Evolutionary conservation across 2,113 vertebrate species (phyloP).

Genomic region (Verasper variegatus): DNA sequence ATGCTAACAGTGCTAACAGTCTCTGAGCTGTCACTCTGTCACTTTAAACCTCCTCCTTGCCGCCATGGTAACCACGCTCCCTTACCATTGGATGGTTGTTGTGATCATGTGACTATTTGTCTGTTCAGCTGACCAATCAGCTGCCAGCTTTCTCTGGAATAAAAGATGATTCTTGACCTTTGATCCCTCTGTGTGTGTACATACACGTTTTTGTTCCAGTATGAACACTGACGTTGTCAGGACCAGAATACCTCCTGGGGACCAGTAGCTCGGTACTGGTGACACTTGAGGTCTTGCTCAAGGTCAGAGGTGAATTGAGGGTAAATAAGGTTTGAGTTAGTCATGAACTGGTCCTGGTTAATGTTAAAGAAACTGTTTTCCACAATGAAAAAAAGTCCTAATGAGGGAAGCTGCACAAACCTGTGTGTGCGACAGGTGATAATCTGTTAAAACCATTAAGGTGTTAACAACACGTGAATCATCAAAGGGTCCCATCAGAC

Average conservation of each 20-base stretch:
- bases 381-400: no score
- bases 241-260: no score
- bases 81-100: conserved; percentile 48
- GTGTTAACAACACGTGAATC: conserved; percentile 36
- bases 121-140: conserved; percentile 54
- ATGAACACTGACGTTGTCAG: no score
- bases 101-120: conserved; percentile 55
- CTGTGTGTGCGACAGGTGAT: conserved; percentile 40
- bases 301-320: no score
- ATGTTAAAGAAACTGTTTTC: no score
- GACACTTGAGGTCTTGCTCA: no score
- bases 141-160: conserved; percentile 48
- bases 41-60: conserved; percentile 56
- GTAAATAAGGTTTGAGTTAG: no score
- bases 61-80: conserved; percentile 37
- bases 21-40: conserved; percentile 68
- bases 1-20: conserved; percentile 39
- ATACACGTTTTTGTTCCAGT: no score
- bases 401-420: background rate
- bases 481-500: conserved; percentile 6
- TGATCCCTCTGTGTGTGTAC: conserved; percentile 7
- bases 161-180: conserved; percentile 45
- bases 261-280: no score
- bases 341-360: no score
- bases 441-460: conserved; percentile 61